Percentiles rank a stretch among this genome's conserved stretches.
Conservation (phyloP, 1,140 invertebrate genomes). For the Drosophila tsacasi region DNA sequence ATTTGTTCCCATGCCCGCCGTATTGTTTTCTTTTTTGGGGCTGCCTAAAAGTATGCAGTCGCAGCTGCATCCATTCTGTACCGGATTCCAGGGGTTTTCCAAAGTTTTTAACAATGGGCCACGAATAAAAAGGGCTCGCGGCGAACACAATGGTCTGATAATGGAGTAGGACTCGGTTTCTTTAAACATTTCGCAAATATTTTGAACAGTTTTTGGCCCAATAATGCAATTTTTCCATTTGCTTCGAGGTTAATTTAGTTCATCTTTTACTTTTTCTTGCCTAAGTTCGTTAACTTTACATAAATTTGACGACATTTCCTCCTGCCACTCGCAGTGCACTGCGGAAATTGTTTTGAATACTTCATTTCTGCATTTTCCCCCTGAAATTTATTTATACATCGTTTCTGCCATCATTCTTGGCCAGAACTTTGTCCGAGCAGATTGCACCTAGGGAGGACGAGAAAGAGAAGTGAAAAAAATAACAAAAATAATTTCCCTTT, state of each 20-base stretch:
- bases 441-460: conserved; percentile 46
- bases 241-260: conserved; percentile 28
- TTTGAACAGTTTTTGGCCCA: conserved; percentile 2
- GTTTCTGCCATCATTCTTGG: conserved; percentile 38
- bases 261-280: conserved; percentile 4
- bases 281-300: conserved; percentile 46
- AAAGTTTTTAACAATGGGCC: conserved; percentile 45
- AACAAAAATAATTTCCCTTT: conserved; percentile 79
- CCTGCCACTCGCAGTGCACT: conserved; percentile 35
- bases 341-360: conserved; percentile 79
- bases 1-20: conserved; percentile 12
- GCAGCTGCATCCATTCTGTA: conserved; percentile 37
- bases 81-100: conserved; percentile 30
- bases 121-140: conserved; percentile 28
- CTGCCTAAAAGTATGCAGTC: conserved; percentile 38
- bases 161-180: conserved; percentile 22
- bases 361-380: conserved; percentile 63
- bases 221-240: not conserved
- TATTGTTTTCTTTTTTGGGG: conserved; percentile 21
- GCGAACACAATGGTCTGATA: conserved; percentile 41
- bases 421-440: conserved; percentile 66
- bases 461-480: conserved; percentile 31
- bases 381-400: conserved; percentile 46
- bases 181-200: conserved; percentile 13
- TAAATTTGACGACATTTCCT: conserved; percentile 51